Base-by-base conservation (phyloP, 2,888 invertebrate species). In the Prosopocoilus inquinatus region DNA sequence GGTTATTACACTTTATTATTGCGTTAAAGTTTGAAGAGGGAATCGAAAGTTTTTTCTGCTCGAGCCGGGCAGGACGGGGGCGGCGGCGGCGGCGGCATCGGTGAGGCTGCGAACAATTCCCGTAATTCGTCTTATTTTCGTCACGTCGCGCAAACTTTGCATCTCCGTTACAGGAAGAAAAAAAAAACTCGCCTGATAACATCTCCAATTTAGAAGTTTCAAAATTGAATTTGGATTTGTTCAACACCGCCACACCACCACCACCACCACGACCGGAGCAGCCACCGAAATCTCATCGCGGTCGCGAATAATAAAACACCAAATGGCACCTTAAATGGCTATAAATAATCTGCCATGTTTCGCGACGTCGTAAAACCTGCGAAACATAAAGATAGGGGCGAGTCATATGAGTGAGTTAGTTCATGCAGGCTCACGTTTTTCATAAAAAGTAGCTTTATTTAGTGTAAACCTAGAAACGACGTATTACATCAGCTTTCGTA, bases 261-360 rank as follows among this genome's bases (percentile, higher is more conserved):
- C 2, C 20, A 5, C 20, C 20, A 7, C 1, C 20, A 7, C 20
- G 20, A 1, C 20, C 20, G 20, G 20, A 4, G 20, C 20, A 3
- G 20, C 47, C 20, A 28, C 20, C 20, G 20, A 28, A 28, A 28
- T 28, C 20, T 28, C 20, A 7, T n/a, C 16, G 20, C 20, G 20
- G 20, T 28, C 41, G 41, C 41, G 16, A 41, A 41, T 41, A 41
- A 41, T 41, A 41, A 41, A 41, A 41, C 16, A 41, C 41, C 41
- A 16, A 41, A 15, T 16, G 15, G 41, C 41, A 8, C 12, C n/a
- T 41, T 41, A 15, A 41, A 9, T 41, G 13, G 41, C 16, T 16
- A 41, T 41, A 41, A 41, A 41, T 41, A 41, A 41, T 41, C 41
- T 15, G 16, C 13, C 8, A 1, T 9, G 41, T 15, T n/a, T 15